Conservation (phyloP, 2,797 vertebrate species). For the Sitta carolinensis region DNA sequence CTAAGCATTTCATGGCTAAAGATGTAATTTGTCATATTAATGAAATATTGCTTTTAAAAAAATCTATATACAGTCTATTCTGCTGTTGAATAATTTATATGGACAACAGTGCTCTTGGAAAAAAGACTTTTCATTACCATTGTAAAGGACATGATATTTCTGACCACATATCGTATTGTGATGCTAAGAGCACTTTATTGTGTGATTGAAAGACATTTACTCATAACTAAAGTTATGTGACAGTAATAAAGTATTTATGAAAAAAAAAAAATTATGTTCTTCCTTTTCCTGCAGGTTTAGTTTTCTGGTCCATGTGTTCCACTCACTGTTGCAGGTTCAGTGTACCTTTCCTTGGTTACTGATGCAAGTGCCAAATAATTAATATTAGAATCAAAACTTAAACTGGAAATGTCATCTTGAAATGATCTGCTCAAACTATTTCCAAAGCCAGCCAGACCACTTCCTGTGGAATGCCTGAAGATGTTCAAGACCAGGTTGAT, state of each 20-base stretch:
- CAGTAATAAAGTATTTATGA: neutral
- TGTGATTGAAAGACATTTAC: neutral
- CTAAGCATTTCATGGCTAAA: constrained; percentile 17
- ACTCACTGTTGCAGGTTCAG: neutral
- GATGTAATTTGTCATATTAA: constrained; percentile 46
- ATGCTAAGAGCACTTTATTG: neutral
- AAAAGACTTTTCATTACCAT: neutral
- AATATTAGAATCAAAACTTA: neutral
- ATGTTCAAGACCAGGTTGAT: neutral
- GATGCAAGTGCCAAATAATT: neutral
- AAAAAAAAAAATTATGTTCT: neutral
- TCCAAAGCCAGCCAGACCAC: neutral
- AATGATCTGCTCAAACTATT: neutral
- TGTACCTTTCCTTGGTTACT: neutral
- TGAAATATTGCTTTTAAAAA: constrained; percentile 41
- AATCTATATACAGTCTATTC: neutral
- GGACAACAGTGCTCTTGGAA: neutral
- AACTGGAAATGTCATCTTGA: neutral
- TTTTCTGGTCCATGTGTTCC: neutral
- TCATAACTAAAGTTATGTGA: neutral
- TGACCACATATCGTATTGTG: constrained; percentile 1
- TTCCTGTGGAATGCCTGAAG: neutral
- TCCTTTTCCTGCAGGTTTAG: neutral
- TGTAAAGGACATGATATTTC: neutral
- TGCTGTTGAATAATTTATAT: constrained; percentile 21